Conservation (phyloP, 2,888 invertebrate species). For the Rotaria sp. region DNA sequence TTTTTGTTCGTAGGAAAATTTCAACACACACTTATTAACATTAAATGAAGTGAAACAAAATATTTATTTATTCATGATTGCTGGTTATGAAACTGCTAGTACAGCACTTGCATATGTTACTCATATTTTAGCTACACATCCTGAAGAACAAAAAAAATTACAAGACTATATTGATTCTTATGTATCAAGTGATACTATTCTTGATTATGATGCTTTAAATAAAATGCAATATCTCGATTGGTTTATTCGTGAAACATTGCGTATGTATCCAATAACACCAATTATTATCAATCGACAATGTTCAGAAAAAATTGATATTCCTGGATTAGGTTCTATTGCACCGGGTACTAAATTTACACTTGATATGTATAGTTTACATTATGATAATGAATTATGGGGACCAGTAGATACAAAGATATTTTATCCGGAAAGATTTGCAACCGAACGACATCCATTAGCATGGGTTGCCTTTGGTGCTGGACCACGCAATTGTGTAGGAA, state of each 20-base stretch:
- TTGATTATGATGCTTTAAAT: not conserved
- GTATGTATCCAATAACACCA: conserved; percentile 38
- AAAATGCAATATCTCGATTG: conserved; percentile 37
- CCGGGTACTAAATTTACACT: conserved; percentile 32
- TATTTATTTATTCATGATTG: conserved; percentile 33
- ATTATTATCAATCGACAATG: conserved; percentile 36
- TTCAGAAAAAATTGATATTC: conserved; percentile 23
- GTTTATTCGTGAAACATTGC: conserved; percentile 36
- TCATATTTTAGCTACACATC: conserved; percentile 31
- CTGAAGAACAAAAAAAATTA: conserved; percentile 33
- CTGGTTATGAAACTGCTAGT: conserved; percentile 38
- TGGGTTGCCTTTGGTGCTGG: conserved; percentile 46
- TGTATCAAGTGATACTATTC: not conserved
- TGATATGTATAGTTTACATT: conserved; percentile 38
- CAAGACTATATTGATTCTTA: conserved; percentile 12
- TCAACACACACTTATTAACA: not conserved
- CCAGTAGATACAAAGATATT: conserved; percentile 34
- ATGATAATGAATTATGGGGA: conserved; percentile 35
- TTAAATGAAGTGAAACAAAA: conserved; percentile 37
- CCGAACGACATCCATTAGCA: conserved; percentile 32
- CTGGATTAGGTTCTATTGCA: conserved; percentile 27
- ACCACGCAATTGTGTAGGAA: conserved; percentile 46
- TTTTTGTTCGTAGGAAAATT: not conserved
- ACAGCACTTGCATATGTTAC: conserved; percentile 37
- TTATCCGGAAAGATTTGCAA: conserved; percentile 38